These are phyloP conservation scores for Nixonia krombeini DNA, from an alignment of 1,140 invertebrate genomes.

Conservation along the genomic window DNA sequence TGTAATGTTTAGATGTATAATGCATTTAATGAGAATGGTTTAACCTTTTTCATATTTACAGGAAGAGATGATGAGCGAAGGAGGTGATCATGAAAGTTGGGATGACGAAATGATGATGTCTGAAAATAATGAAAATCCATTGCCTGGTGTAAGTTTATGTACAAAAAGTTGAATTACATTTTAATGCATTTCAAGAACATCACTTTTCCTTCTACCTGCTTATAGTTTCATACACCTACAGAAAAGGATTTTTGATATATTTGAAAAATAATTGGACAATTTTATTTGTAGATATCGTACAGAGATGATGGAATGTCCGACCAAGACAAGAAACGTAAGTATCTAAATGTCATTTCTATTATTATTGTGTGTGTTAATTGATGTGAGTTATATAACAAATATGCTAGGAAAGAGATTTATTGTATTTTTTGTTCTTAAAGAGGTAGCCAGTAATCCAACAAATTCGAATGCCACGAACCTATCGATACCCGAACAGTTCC, in stretches of 20 bases:
- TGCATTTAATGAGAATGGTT: constrained; percentile 14
- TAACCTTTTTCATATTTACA: constrained; percentile 46
- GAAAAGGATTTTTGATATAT: too few species aligned
- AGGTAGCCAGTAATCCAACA: constrained; percentile 53
- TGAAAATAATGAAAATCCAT: constrained; percentile 64
- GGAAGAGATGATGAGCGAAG: constrained; percentile 70
- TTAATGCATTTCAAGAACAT: not conserved
- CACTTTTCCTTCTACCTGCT: constrained; percentile 3
- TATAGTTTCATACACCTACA: too few species aligned
- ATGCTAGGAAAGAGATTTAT: too few species aligned
- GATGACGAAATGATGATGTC: constrained; percentile 66
- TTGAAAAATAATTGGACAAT: too few species aligned
- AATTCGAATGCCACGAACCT: constrained; percentile 64
- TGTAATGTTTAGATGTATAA: not conserved
- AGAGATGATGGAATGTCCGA: constrained; percentile 68
- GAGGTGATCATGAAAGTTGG: constrained; percentile 68
- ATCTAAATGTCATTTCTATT: too few species aligned
- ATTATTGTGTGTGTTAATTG: too few species aligned
- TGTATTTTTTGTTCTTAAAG: constrained; percentile 36
- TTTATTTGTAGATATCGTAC: constrained; percentile 69
- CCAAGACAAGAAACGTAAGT: constrained; percentile 72
- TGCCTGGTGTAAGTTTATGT: constrained; percentile 59
- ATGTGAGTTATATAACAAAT: too few species aligned
- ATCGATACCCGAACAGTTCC: constrained; percentile 74
- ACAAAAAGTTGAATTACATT: too few species aligned